Base-by-base conservation (phyloP, 2,888 invertebrate genomes). In the Eupithecia subumbrata region DNA sequence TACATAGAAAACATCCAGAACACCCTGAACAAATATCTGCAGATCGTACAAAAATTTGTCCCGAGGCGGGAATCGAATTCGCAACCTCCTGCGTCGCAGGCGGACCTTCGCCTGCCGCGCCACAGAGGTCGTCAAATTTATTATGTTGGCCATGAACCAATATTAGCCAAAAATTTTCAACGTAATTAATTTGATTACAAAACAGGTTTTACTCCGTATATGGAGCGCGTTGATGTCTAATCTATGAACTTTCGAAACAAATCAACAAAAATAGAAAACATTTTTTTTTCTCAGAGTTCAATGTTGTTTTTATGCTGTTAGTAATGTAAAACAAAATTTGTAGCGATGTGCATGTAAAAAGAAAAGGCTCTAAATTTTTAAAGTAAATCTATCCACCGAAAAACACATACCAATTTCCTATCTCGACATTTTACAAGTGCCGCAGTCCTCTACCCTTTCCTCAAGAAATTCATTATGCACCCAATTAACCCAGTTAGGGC, bases 401-500 rank as follows among this genome's bases (percentile, higher is more conserved):
- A 34, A 37, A 66, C 66, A n/a, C 66, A 64, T 43, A 45, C 64
- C 34, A 18, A 34, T 37, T 40, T 40, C 66, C 1, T 40, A 67
- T 67, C 40, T 52, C 16, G 43, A 74, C 52, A 25, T 69, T 56
- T 40, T 40, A 45, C 40, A 45, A 68, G 43, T 66, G 37, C 60
- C 60, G 34, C 3, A 37, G 37, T 37, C n/a, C n/a, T 37, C n/a
- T 60, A 69, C 71, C 68, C 76, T 64, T 69, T 74, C 73, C 70
- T 69, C 74, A 74, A 75, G 77, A 76, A 79, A 80, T 85, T 87
- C 81, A 87, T 87, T 87, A 87, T 84, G 84, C 85, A 83, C 80
- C 84, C 87, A 85, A 88, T 89, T 89, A 88, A 85, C 88, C 87
- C 82, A 88, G 73, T 78, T 75, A 77, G 77, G 79, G 78, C 81